These are phyloP conservation scores for Nebria ingens DNA, from an alignment of 1,140 invertebrate species.

Conservation along the genomic window DNA sequence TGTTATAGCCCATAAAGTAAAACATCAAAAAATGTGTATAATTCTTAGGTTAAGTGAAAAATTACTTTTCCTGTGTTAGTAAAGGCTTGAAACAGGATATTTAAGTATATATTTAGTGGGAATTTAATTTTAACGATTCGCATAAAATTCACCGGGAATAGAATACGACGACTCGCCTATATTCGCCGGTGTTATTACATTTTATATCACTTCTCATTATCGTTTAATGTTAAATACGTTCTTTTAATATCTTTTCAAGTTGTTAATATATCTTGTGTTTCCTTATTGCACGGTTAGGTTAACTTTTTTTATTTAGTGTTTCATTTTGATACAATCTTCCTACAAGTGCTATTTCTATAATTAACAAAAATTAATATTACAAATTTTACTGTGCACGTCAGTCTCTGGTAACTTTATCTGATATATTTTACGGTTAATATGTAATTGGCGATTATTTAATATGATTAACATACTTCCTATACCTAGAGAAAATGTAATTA, in stretches of 20 bases:
- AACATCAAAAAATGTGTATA: no score
- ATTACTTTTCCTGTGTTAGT: no score
- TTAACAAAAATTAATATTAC: constrained; percentile 1
- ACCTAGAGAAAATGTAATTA: no score
- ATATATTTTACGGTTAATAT: background rate
- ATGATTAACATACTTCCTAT: no score
- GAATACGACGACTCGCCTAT: background rate
- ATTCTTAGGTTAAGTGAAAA: no score
- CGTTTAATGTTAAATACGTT: background rate
- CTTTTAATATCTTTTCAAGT: background rate
- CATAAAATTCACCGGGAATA: background rate
- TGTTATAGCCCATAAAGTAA: no score
- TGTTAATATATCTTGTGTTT: background rate
- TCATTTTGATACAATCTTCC: background rate
- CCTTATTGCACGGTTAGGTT: background rate
- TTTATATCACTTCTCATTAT: background rate
- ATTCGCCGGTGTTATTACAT: background rate
- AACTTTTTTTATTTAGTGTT: background rate
- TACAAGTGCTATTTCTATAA: background rate
- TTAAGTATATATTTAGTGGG: background rate
- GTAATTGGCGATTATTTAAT: no score
- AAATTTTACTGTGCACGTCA: no score
- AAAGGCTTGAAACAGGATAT: no score
- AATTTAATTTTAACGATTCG: background rate
- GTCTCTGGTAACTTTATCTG: no score